Base-by-base conservation (phyloP, 2,888 invertebrate genomes). In the Amblyjoppa fuscipennis region DNA sequence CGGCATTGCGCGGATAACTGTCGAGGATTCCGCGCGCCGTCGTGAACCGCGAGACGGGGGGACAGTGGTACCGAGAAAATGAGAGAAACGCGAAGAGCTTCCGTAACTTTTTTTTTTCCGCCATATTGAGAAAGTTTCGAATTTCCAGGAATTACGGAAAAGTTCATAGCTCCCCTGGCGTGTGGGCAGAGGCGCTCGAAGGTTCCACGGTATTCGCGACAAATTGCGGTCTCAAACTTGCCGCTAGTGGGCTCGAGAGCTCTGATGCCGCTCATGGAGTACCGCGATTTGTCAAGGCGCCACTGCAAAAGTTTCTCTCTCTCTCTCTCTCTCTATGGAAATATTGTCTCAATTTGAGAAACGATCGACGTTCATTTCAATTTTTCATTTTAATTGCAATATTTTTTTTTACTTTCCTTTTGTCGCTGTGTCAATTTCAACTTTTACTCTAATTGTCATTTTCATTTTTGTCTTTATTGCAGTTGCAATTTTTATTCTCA, bases 121-220 rank as follows among this genome's bases (percentile, higher is more conserved):
- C 31, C 41, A 85, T 90, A 91, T 91, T 91, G 89, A 90, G 90
- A 91, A 91, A 91, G 87, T 91, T 91, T 81, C 53, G 66, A 51
- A 83, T 86, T 85, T 86, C 83, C 45, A 56, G 73, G 74, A 45
- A 73, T 16, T 20, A 51, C 20, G 76, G 45, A 69, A 20, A 69
- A 70, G 61, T 68, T 74, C 11, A 53, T 73, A 7, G 68, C 45
- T 78, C 56, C 38, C 68, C 38, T 28, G 59, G 59, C 64, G 64
- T 9, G 31, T 38, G 31, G 64, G 34, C 16, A 64, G 16, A 38
- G 20, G 20, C 20, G 38, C 64, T 38, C n/a, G 34, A 64, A 20
- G 13, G 31, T 76, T 59, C 28, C 59, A 28, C 66, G 16, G 34
- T 13, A 53, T 66, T 20, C 64, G 68, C 45, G 69, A 73, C 85